These are phyloP conservation scores for Thymelicus sylvestris DNA, from an alignment of 2,888 invertebrate species.

Conservation along the genomic window DNA sequence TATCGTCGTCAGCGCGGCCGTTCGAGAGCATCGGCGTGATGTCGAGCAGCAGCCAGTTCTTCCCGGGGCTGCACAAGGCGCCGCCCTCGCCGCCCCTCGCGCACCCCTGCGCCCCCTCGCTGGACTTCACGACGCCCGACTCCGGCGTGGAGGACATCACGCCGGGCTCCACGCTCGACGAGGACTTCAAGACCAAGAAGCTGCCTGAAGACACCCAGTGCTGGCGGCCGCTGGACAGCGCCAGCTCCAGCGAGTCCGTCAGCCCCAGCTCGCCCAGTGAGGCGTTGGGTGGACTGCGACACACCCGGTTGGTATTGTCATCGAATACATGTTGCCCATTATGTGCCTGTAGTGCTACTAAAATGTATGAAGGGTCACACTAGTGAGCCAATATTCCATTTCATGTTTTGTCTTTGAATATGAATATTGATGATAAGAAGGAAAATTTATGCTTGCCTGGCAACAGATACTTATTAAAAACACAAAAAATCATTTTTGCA, in stretches of 20 bases:
- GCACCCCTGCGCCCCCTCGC: slow-evolving; percentile 58
- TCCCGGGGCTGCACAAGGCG: slow-evolving; percentile 85
- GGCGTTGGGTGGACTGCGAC: slow-evolving; percentile 88
- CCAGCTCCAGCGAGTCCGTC: slow-evolving; percentile 51
- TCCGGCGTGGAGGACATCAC: slow-evolving; percentile 87
- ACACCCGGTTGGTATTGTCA: slow-evolving; percentile 70
- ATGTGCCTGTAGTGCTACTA: too few relatives aligned
- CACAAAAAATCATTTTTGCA: too few relatives aligned
- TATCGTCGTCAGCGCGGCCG: slow-evolving; percentile 89
- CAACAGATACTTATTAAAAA: too few relatives aligned
- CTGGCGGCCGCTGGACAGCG: slow-evolving; percentile 69
- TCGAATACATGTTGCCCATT: too few relatives aligned
- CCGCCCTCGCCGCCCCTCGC: slow-evolving; percentile 51
- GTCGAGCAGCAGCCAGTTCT: slow-evolving; percentile 87
- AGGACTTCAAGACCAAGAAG: slow-evolving; percentile 63
- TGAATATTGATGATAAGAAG: too few relatives aligned
- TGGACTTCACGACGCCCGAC: slow-evolving; percentile 85
- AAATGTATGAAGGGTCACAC: too few relatives aligned
- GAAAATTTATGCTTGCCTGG: too few relatives aligned
- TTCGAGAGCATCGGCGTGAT: slow-evolving; percentile 86
- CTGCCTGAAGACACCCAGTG: slow-evolving; percentile 53
- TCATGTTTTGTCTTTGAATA: too few relatives aligned
- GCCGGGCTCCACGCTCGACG: slow-evolving; percentile 74
- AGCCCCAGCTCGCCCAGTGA: slow-evolving; percentile 46
- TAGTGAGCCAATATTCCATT: too few relatives aligned